Base-by-base conservation (phyloP, 2,888 invertebrate species). In the Theretra japonica region DNA sequence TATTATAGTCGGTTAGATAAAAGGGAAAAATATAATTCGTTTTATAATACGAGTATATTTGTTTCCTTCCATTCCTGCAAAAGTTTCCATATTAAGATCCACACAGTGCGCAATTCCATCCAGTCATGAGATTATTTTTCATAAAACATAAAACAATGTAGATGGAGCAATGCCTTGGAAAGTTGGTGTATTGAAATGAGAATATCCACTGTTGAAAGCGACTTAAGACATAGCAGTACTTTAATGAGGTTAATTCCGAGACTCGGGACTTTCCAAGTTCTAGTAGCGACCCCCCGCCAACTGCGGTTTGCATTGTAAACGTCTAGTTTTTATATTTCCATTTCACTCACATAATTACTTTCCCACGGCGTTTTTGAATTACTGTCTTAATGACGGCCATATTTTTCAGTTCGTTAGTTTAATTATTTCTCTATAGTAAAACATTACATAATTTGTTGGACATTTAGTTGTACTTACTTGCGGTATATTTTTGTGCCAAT, bases 211-310 rank as follows among this genome's bases (percentile, higher is more conserved):
- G 77, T 76, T 75, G 74, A 76, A 70, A 75, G 70, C 72, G 77
- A 77, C 79, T 83, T 72, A 77, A 74, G 75, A 76, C 70, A 68
- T 70, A 68, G 72, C 70, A 70, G 68, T 69, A 78, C 75, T 74
- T 75, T 82, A 80, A 83, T 78, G 75, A 81, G 76, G 80, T 81
- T 83, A 83, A 80, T 77, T 76, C 72, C 73, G 69, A 71, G 75
- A 77, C 74, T 79, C 73, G 74, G 28, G 28, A 60, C 33, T 70
- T 65, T 56, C 70, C 30, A 50, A 70, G 70, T 70, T 56, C 70
- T 70, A 23, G n/a, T 19, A 33, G 53, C 21, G 50, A 28, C 59
- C 21, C 25, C 53, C 25, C 8, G 23, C 62, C 62, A 62, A 33
- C 56, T 62, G 62, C 33, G 33, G 62, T 23, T 53, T 70, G 50